Evolutionary conservation across 1,140 invertebrate species (phyloP), one percentile per base, ranked within the genome.

Genomic region (Orussus abietinus): DNA sequence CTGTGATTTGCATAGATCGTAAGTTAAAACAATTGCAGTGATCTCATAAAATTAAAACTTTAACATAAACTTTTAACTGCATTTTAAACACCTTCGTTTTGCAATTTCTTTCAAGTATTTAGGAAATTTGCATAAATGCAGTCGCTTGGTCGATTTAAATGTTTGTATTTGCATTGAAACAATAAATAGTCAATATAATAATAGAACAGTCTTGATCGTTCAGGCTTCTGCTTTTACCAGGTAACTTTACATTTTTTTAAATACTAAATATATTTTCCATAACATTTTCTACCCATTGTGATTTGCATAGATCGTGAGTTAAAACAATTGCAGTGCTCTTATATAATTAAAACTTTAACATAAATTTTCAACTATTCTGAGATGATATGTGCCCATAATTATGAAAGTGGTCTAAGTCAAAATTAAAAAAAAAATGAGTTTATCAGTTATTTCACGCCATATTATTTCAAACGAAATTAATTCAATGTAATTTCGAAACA

Each of bases 161-260:
- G 25, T 9, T 26, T 26, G 11, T 26, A 10, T 26, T 26, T 1
- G 25, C 11, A 10, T n/a, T n/a, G n/a, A n/a, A n/a, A n/a, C 65
- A 53, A 75, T 75, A 6, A 79, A 79, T n/a, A n/a, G n/a, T n/a
- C n/a, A n/a, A n/a, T n/a, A n/a, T n/a, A n/a, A n/a, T n/a, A 72
- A 75, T 19, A 68, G 69, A 45, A 66, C 73, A 36, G 85, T 90
- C 1, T 57, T 90, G 46, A 80, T 86, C 20, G 82, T 84, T 4
- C 84, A 86, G 69, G 82, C 83, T 1, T 78, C 78, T 20, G 78
- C 81, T 5, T 85, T 77, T 51, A 81, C 81, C 1, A 85, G 80
- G 65, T 68, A 42, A n/a, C 51, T 37, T 19, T n/a, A 12, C 13
- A 22, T 25, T 5, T 15, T 30, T 12, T 25, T 15, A 29, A 2